Conservation (phyloP, 2,113 vertebrate species). For the Platysternon megacephalum region DNA sequence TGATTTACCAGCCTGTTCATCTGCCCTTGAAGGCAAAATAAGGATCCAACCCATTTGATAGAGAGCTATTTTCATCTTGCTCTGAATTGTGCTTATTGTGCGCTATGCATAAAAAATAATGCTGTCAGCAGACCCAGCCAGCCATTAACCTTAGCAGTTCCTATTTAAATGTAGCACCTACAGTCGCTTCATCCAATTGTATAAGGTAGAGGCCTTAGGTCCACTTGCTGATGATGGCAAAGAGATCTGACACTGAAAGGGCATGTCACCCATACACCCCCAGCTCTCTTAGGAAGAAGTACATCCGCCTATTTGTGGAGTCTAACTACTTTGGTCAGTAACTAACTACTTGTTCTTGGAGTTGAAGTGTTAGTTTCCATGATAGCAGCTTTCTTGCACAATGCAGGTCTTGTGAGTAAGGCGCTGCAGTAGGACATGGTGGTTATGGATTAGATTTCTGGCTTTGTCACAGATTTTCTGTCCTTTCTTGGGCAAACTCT, state of each 20-base stretch:
- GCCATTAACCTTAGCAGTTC: constrained; percentile 36
- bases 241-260: constrained; percentile 16
- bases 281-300: not conserved
- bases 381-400: not conserved
- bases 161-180: constrained; percentile 40
- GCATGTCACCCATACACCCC: not conserved
- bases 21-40: constrained; percentile 73
- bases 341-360: not conserved
- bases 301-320: rapidly evolving
- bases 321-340: not conserved
- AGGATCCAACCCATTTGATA: constrained; percentile 56
- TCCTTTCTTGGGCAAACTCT: not conserved
- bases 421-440: not conserved
- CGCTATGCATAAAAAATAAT: constrained; percentile 24
- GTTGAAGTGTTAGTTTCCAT: not conserved
- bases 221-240: constrained; percentile 23
- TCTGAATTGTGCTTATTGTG: constrained; percentile 67
- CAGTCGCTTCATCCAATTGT: constrained; percentile 13
- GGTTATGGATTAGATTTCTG: not conserved
- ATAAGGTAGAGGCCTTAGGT: constrained; percentile 19
- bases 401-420: not conserved
- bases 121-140: constrained; percentile 48
- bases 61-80: constrained; percentile 73
- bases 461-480: not conserved
- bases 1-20: constrained; percentile 66